Conservation (phyloP, 1,140 invertebrate species). For the Cotesia glomerata region DNA sequence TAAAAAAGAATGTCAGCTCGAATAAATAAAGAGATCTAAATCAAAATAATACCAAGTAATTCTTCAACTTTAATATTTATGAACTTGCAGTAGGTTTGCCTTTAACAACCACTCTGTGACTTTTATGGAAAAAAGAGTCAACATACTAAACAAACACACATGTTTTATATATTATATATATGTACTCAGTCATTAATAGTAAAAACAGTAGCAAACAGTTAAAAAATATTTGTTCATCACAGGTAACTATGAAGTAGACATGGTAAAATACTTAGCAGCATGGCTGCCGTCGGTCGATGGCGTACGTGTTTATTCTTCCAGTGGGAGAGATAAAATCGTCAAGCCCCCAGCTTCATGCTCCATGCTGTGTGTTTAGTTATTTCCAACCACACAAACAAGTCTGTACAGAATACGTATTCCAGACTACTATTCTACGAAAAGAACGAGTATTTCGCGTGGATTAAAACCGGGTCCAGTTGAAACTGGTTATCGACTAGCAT, state of each 20-base stretch:
- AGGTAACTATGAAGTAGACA: slow-evolving; percentile 21
- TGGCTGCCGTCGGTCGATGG: slow-evolving; percentile 50
- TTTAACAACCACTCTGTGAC: too few species aligned
- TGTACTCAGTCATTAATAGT: too few species aligned
- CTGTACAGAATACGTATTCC: background rate
- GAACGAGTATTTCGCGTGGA: slow-evolving; percentile 8
- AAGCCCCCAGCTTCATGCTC: background rate
- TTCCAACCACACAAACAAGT: background rate
- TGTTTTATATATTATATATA: too few species aligned
- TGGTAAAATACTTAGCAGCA: slow-evolving; percentile 31
- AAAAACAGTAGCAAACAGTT: background rate
- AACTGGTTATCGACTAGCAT: too few species aligned
- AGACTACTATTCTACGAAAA: slow-evolving; percentile 21
- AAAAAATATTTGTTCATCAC: background rate
- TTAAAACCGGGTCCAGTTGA: too few species aligned
- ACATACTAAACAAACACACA: too few species aligned
- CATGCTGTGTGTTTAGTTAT: background rate
- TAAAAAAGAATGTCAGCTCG: too few species aligned
- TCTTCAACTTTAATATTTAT: too few species aligned
- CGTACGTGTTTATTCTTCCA: slow-evolving; percentile 28
- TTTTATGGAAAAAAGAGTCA: too few species aligned
- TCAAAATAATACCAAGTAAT: too few species aligned
- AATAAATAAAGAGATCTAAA: too few species aligned
- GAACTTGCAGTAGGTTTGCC: too few species aligned
- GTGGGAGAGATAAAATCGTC: slow-evolving; percentile 29